Conservation (phyloP, 1,140 invertebrate genomes). For the Papilio helenus region DNA sequence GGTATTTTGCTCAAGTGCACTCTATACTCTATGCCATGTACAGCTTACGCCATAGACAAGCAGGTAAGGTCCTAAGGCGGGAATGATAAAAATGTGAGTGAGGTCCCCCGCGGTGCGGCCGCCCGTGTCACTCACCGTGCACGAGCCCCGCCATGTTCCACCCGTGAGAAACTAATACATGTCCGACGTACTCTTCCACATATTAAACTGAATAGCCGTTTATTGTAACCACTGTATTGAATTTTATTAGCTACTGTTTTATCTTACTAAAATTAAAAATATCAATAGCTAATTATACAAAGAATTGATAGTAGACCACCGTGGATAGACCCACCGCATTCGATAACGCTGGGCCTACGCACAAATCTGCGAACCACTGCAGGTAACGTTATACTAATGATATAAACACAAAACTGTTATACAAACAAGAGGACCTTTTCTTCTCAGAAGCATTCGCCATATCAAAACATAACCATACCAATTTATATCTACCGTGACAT, state of each 20-base stretch:
- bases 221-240: slow-evolving; percentile 10
- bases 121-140: slow-evolving; percentile 66
- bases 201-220: slow-evolving; percentile 30
- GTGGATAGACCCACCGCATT: slow-evolving; percentile 49
- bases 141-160: slow-evolving; percentile 44
- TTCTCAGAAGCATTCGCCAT: slow-evolving; percentile 68
- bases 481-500: slow-evolving; percentile 37
- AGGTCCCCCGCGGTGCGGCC: slow-evolving; percentile 58
- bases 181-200: background rate
- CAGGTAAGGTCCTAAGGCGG: slow-evolving; percentile 54
- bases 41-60: slow-evolving; percentile 41
- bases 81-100: slow-evolving; percentile 68
- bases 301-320: slow-evolving; percentile 52
- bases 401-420: slow-evolving; percentile 51
- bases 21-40: background rate
- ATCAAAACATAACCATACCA: slow-evolving; percentile 65
- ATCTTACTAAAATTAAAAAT: slow-evolving; percentile 21
- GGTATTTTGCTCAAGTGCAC: slow-evolving; percentile 11
- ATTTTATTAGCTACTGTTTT: slow-evolving; percentile 26
- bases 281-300: slow-evolving; percentile 30
- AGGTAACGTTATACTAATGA: slow-evolving; percentile 59
- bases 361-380: slow-evolving; percentile 68
- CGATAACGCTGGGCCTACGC: slow-evolving; percentile 55
- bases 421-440: slow-evolving; percentile 66
- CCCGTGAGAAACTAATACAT: slow-evolving; percentile 44